Conservation (phyloP, 64 coral and sea anemone genomes). For the Platygyra sinensis region DNA sequence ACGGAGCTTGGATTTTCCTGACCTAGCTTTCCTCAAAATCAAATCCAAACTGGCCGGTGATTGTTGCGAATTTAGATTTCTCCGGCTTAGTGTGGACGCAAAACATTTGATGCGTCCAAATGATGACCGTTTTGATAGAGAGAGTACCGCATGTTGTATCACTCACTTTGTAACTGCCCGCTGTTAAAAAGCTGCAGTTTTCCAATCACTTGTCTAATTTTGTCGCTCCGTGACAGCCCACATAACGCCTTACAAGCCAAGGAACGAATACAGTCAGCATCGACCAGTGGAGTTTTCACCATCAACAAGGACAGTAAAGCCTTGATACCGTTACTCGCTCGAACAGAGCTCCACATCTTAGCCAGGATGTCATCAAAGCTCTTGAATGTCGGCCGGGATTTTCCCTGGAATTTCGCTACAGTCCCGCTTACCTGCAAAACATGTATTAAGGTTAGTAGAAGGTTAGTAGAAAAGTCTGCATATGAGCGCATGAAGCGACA, state of each 20-base stretch:
- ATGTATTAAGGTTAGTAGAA: neutral
- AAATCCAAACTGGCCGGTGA: too few species aligned
- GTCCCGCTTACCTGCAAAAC: conserved; percentile 41
- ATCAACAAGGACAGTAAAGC: conserved; percentile 82
- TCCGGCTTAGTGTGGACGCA: too few species aligned
- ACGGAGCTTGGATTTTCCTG: too few species aligned
- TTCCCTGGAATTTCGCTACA: conserved; percentile 53
- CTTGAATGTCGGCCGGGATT: conserved; percentile 40
- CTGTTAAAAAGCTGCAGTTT: conserved; percentile 93
- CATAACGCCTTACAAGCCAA: conserved; percentile 88
- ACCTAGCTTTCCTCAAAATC: too few species aligned
- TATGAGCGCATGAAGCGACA: too few species aligned
- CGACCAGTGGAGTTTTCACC: conserved; percentile 90
- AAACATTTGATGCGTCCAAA: neutral
- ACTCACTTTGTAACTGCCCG: conserved; percentile 94
- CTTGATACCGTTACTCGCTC: conserved; percentile 88
- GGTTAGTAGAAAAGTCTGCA: too few species aligned
- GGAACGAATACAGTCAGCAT: conserved; percentile 94
- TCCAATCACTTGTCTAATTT: conserved; percentile 93
- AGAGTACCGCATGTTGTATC: neutral
- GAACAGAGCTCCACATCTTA: conserved; percentile 85
- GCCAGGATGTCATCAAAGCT: conserved; percentile 64
- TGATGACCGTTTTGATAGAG: neutral
- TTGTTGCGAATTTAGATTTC: too few species aligned
- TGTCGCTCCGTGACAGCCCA: conserved; percentile 92